Evolutionary conservation across 1,140 invertebrate species (phyloP), one percentile per base, ranked within the genome.

Genomic region (Temnothorax longispinosus): DNA sequence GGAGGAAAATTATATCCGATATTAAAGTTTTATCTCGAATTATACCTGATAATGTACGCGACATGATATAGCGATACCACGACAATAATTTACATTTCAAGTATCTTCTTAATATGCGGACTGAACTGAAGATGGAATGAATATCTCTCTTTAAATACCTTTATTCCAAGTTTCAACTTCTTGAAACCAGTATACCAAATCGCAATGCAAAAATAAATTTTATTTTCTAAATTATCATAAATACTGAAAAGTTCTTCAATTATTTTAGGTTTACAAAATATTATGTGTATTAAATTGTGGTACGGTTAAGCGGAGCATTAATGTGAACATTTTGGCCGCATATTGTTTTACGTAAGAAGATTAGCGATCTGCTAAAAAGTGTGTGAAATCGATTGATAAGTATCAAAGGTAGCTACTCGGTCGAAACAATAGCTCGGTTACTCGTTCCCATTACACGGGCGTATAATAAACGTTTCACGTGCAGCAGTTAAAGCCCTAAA

Each of bases 81-180:
- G 54, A 35, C 21, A 72, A 82, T 82, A 52, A 82, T 82, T 82
- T 75, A 75, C 32, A 75, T 74, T 82, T 82, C 10, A 58, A 72
- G 15, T 74, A 47, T 50, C 54, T 74, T 3, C 11, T 84, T 74
- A 74, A 60, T 60, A 50, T 62, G 54, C 54, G n/a, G 13, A 58
- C 21, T 35, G 35, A 44, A n/a, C 2, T 56, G 13, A 35, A 50
- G 7, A 62, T 38, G 27, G 4, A 60, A 50, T 21, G 5, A 67
- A 15, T 35, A 21, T 18, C 6, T 50, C 21, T 58, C 35, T 67
- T 67, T 38, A 35, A n/a, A 41, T n/a, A 32, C 2, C 15, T 11
- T n/a, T 15, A 11, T 56, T 41, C 4, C 8, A 52, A 58, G 2
- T 74, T 41, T 75, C 1, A 74, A 38, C 52, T 58, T 58, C 2